Conservation (phyloP, 2,888 invertebrate genomes). For the Temnothorax rugatulus region DNA sequence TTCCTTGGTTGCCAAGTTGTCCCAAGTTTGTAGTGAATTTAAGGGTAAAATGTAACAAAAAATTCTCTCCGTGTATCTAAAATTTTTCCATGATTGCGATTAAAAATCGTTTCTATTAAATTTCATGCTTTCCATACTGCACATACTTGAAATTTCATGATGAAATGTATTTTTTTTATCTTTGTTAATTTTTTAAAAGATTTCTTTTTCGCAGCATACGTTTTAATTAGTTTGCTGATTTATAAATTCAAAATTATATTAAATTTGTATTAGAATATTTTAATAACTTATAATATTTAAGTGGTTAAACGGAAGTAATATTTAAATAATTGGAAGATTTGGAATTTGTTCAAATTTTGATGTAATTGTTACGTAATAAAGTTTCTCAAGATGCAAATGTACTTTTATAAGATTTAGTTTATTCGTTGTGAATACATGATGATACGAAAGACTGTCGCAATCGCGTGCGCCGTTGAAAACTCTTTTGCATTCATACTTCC, state of each 20-base stretch:
- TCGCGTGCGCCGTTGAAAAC: constrained; percentile 57
- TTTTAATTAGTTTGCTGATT: background rate
- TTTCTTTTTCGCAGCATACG: background rate
- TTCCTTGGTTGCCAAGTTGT: no score
- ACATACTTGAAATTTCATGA: background rate
- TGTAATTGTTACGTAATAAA: background rate
- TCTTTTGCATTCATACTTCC: constrained; percentile 61
- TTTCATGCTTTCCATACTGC: background rate
- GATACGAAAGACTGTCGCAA: background rate
- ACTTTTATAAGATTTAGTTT: background rate
- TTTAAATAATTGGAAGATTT: background rate
- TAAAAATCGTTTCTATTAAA: background rate
- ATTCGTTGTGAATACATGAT: constrained; percentile 75
- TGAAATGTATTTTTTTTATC: background rate
- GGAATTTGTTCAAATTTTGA: background rate
- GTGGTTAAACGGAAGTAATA: background rate
- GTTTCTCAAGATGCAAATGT: background rate
- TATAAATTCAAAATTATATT: background rate
- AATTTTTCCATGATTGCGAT: background rate
- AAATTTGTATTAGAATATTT: background rate
- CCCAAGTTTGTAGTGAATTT: no score
- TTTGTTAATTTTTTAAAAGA: background rate
- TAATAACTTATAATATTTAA: background rate
- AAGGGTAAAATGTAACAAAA: no score
- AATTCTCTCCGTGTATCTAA: no score